Base-by-base conservation (phyloP, 2,888 invertebrate genomes). In the Ormyrus rosae region DNA sequence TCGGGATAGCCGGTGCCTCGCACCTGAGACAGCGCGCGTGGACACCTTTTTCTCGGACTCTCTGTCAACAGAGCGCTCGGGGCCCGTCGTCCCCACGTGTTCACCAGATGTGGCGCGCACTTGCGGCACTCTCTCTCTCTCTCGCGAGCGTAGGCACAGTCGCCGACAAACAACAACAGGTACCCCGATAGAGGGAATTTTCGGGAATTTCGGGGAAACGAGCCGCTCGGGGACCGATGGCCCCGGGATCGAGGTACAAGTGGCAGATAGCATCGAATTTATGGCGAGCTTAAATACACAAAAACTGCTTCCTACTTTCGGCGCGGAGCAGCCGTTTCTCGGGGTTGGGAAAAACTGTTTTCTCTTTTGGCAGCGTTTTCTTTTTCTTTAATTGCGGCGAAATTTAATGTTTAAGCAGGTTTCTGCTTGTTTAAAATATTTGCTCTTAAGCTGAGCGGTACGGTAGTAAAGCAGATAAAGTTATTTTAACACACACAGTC, bases 1-100 rank as follows among this genome's bases (percentile, higher is more conserved):
- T 85, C 85, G 72, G 53, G 3, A 64, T 71, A 77, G 74, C 68
- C 74, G 78, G 78, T 84, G 86, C 84, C 86, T 55, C 55, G 53
- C 55, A 50, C 51, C 11, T 60, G 19, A 6, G 6, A 10, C 46
- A 13, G 34, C n/a, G n/a, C 10, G 9, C 34, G 64, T 4, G 34
- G 34, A 34, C 56, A 77, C 55, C 63, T 69, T 60, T 60, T n/a
- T n/a, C 53, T 11, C 45, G n/a, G 6, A 7, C 48, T 48, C 10
- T 50, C 11, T 60, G 10, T 67, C 34, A 34, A 34, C 34, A 34
- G 2, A 3, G 34, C 34, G n/a, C 19, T 50, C 34, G 34, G 34
- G n/a, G 2, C 19, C 53, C 34, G n/a, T 10, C 34, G n/a, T 10
- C 48, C 34, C 56, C 76, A 81, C 61, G 76, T 81, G 80, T 13